These are phyloP conservation scores for Haliclona indistincta DNA, from an alignment of 37 sponge, comb jelly and placozoan genomes.

Conservation along the genomic window DNA sequence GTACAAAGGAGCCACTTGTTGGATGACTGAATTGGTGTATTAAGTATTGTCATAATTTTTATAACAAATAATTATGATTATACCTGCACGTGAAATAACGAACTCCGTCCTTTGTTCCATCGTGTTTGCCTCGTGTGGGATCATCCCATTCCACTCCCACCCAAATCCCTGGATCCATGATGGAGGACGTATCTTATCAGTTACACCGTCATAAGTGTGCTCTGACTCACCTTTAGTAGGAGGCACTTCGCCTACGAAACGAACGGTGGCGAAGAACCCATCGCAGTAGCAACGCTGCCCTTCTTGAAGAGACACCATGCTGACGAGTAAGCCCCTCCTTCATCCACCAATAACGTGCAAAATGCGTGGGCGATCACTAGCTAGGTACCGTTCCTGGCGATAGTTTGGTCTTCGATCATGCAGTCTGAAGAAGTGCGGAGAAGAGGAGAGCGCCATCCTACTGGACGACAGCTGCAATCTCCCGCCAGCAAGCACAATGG, in stretches of 20 bases:
- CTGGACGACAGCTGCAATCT: too few species aligned
- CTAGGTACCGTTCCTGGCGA: too few species aligned
- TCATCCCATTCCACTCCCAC: slow-evolving; percentile 97
- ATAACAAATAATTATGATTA: background rate
- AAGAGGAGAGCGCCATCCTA: too few species aligned
- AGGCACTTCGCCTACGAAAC: slow-evolving; percentile 72
- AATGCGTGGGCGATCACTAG: too few species aligned
- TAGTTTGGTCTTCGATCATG: too few species aligned
- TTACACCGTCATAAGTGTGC: background rate
- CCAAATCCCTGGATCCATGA: slow-evolving; percentile 75
- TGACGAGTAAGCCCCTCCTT: background rate
- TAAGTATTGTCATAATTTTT: too few species aligned
- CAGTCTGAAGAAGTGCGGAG: too few species aligned
- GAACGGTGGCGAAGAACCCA: slow-evolving; percentile 64
- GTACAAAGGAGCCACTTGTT: slow-evolving; percentile 81
- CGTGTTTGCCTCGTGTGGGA: slow-evolving; percentile 84
- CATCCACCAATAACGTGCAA: slow-evolving; percentile 9
- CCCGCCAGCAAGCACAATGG: too few species aligned
- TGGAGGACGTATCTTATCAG: background rate
- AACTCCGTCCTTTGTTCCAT: slow-evolving; percentile 79
- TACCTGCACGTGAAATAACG: slow-evolving; percentile 87
- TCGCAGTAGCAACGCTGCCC: slow-evolving; percentile 53
- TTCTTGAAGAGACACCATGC: too few species aligned
- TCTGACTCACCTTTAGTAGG: slow-evolving; percentile 63
- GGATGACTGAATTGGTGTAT: slow-evolving; percentile 1